phyloP scores from a whole-genome alignment of 2,797 vertebrate genomes.

The Squalus acanthias region DNA sequence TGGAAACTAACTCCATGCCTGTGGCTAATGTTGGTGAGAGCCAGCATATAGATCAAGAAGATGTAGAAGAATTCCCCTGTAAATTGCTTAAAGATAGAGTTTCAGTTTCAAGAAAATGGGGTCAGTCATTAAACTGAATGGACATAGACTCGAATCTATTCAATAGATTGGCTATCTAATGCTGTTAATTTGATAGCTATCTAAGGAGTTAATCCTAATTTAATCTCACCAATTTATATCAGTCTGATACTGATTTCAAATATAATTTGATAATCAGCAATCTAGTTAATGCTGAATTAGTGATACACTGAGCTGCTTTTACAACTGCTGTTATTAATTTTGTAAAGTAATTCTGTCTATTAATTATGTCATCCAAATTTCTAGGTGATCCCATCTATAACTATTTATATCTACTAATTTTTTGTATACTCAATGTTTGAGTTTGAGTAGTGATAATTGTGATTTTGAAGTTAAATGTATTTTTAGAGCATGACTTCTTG shows the following conservation, averaged over 20 bases:
- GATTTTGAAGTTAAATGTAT: neutral
- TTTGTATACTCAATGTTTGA: neutral
- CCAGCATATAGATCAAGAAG: neutral
- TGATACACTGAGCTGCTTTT: neutral
- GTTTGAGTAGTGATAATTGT: neutral
- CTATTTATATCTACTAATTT: neutral
- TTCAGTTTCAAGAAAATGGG: neutral
- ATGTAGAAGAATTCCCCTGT: neutral
- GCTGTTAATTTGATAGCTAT: neutral
- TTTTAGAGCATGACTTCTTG: neutral
- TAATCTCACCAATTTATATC: constrained; percentile 14
- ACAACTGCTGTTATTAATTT: neutral
- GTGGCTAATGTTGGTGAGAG: neutral
- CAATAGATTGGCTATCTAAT: neutral
- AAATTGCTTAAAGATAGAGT: neutral
- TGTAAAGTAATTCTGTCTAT: neutral
- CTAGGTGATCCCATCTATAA: neutral
- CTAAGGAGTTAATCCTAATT: neutral
- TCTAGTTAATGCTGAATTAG: neutral
- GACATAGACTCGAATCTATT: neutral
- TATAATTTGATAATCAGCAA: neutral
- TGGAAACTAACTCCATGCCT: neutral
- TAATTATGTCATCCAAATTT: neutral
- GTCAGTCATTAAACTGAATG: neutral
- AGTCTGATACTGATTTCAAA: neutral